phyloP scores from a whole-genome alignment of 2,113 vertebrate genomes.

The Picathartes gymnocephalus region DNA sequence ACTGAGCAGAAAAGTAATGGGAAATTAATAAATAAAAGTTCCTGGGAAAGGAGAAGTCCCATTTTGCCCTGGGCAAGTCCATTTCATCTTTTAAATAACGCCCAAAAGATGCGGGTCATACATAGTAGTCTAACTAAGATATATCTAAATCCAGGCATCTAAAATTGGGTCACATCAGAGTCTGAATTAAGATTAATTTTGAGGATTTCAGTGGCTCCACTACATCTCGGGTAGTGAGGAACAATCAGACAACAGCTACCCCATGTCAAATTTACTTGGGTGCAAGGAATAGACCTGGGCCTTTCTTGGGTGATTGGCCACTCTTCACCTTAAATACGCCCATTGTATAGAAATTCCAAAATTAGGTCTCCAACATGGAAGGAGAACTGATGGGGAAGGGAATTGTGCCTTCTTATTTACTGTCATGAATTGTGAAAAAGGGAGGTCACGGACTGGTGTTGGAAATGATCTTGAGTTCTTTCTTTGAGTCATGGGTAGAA shows the following conservation, averaged over 20 bases:
- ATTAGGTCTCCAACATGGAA: background rate
- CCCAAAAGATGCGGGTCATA: background rate
- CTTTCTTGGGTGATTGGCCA: background rate
- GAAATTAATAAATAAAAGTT: background rate
- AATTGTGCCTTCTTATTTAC: background rate
- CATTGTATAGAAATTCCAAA: background rate
- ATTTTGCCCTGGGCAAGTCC: background rate
- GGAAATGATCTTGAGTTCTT: background rate
- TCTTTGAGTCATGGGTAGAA: background rate
- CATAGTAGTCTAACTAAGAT: background rate
- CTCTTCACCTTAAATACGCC: background rate
- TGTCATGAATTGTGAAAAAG: background rate
- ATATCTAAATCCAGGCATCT: background rate
- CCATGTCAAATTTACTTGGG: background rate
- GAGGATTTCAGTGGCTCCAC: background rate
- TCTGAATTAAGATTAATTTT: background rate
- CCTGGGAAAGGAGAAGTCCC: background rate
- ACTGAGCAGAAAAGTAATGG: background rate
- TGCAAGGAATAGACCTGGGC: background rate
- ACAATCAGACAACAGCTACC: background rate
- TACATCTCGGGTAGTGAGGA: background rate
- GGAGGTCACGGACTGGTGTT: background rate
- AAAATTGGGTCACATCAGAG: background rate
- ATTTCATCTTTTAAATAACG: background rate
- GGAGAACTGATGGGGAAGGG: background rate